Conservation (phyloP, 2,113 vertebrate species). For the Daphoenositta chrysoptera region DNA sequence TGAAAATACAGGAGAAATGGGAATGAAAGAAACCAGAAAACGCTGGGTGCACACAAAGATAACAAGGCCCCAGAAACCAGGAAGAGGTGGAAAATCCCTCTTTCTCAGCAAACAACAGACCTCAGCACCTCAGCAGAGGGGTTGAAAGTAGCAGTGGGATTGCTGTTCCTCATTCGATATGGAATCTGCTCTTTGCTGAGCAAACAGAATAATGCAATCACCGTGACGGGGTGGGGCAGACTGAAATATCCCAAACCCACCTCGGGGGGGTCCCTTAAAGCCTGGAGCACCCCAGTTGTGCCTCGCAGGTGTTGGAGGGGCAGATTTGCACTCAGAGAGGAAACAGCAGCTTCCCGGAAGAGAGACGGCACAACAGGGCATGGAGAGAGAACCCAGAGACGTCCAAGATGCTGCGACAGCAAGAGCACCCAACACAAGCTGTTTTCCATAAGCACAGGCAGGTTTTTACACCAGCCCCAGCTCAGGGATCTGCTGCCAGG, state of each 20-base stretch:
- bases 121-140: neutral
- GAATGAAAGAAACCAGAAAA: neutral
- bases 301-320: neutral
- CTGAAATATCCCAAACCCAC: neutral
- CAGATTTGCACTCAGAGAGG: neutral
- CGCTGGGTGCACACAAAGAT: accelerated
- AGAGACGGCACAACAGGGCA: accelerated
- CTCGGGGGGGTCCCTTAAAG: neutral
- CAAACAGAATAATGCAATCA: neutral
- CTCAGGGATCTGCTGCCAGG: neutral
- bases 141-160: neutral
- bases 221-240: accelerated
- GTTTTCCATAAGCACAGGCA: neutral
- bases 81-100: neutral
- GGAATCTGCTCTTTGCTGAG: neutral
- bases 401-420: accelerated
- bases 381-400: neutral
- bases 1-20: neutral
- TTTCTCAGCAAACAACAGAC: neutral
- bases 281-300: neutral
- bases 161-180: neutral
- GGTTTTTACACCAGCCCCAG: neutral
- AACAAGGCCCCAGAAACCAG: neutral
- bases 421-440: neutral
- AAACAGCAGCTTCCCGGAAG: neutral